A percentile compares a stretch with the other conserved stretches of the same genome.
These are phyloP conservation scores for Mycetomoellerius zeteki DNA, from an alignment of 1,140 invertebrate species.

Conservation along the genomic window DNA sequence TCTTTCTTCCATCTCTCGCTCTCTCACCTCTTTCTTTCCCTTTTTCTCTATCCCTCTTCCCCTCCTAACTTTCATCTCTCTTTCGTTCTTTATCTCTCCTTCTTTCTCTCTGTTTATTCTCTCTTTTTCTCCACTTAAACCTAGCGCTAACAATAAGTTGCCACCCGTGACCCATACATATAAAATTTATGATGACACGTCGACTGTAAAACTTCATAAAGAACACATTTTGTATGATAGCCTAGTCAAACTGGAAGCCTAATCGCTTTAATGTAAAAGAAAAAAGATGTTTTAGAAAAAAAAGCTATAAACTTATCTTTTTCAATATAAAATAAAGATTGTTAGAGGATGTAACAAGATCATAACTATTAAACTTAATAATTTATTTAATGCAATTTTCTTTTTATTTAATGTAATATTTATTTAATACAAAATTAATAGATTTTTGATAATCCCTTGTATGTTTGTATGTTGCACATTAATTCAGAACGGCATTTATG, in stretches of 20 bases:
- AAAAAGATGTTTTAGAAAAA: neutral
- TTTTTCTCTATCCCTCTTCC: neutral
- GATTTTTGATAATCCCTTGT: neutral
- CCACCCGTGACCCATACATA: constrained; percentile 22
- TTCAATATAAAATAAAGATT: neutral
- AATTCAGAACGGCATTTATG: neutral
- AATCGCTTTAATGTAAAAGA: neutral
- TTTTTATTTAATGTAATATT: neutral
- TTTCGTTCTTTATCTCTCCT: constrained; percentile 50
- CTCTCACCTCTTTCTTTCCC: neutral
- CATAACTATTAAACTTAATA: neutral
- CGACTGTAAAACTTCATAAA: constrained; percentile 59
- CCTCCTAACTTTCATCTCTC: constrained; percentile 12
- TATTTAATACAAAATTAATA: neutral
- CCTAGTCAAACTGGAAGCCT: constrained; percentile 5
- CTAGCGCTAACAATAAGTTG: constrained; percentile 59
- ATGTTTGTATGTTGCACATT: neutral
- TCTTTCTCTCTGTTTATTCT: constrained; percentile 49
- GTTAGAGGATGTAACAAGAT: neutral
- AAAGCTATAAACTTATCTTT: neutral
- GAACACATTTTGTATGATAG: constrained; percentile 31
- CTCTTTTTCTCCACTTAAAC: constrained; percentile 62
- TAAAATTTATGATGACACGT: constrained; percentile 60
- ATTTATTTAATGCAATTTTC: neutral
- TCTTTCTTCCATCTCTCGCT: constrained; percentile 41